Conservation (phyloP, 2,888 invertebrate genomes). For the Podabrus alpinus region DNA sequence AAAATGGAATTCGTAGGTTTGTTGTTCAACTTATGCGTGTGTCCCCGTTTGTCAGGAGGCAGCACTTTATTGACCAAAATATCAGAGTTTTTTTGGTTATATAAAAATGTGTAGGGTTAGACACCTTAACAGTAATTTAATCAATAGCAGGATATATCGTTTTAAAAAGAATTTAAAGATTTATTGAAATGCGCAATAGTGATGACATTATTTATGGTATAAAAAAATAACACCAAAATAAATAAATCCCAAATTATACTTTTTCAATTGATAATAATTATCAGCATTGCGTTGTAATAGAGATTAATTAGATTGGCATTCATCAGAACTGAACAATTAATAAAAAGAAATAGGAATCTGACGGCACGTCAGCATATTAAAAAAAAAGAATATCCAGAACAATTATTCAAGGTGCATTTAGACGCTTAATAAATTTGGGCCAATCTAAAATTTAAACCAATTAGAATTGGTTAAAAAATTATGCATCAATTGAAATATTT, state of each 20-base stretch:
- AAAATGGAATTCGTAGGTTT: not conserved
- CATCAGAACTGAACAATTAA: too few relatives aligned
- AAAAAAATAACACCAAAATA: not conserved
- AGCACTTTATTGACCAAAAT: not conserved
- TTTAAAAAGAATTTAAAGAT: too few relatives aligned
- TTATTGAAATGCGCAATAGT: not conserved
- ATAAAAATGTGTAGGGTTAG: not conserved
- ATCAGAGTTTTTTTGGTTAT: not conserved
- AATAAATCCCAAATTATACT: not conserved
- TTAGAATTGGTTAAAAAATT: too few relatives aligned
- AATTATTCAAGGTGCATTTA: too few relatives aligned
- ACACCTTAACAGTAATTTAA: not conserved
- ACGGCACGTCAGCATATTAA: too few relatives aligned
- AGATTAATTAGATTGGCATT: not conserved
- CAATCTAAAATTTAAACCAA: too few relatives aligned
- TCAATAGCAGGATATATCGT: not conserved
- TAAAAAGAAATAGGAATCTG: not conserved
- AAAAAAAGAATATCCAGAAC: too few relatives aligned
- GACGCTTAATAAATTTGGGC: too few relatives aligned
- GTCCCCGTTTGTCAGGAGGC: not conserved
- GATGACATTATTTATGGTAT: not conserved
- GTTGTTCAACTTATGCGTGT: not conserved
- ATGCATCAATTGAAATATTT: too few relatives aligned
- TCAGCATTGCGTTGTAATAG: not conserved
- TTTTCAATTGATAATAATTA: not conserved